Evolutionary conservation across 2,113 vertebrate species (phyloP), one percentile per base, ranked within the genome.

Genomic region (Eulemur macaco): DNA sequence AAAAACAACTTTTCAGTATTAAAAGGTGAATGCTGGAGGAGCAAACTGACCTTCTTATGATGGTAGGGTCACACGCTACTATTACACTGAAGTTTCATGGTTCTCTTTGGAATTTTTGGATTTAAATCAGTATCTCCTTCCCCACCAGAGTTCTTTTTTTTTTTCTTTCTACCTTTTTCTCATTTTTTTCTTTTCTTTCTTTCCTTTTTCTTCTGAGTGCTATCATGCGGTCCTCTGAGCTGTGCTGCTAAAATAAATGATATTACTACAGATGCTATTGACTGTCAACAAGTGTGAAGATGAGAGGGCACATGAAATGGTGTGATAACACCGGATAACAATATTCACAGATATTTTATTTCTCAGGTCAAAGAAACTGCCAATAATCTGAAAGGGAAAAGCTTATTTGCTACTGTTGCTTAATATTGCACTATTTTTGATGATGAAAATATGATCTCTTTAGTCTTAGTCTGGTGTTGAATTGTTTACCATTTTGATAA

Each of bases 401-500:
- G 5, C 47, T 85, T 56, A 69, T 56, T 94, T 87, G 37, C 34
- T 54, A 17, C 18, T 42, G 17, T 80, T 83, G 42, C 3, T 91
- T 76, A 89, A 78, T 64, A 63, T 52, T 39, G 4, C 85, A 60
- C 20, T 63, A 64, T 90, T 34, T 21, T 81, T 92, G 83, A 76
- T 83, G 69, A 83, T 86, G 64, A 83, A 86, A 91, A 45, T 52
- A 77, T 37, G 29, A 84, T 56, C 63, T 66, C 10, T 80, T 93
- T 66, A 58, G 56, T 71, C 15, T 1, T 56, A 37, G 15, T 58
- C 45, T 94, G 20, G 39, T 68, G 8, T 83, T 68, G 54, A 84
- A 31, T 54, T 96, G 37, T 45, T 95, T 71, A 81, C n/a, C 37
- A 77, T 88, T 92, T 76, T 93, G 73, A 84, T 82, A 84, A 95